phyloP scores from a whole-genome alignment of 2,113 vertebrate species.

The Chrysemys picta region DNA sequence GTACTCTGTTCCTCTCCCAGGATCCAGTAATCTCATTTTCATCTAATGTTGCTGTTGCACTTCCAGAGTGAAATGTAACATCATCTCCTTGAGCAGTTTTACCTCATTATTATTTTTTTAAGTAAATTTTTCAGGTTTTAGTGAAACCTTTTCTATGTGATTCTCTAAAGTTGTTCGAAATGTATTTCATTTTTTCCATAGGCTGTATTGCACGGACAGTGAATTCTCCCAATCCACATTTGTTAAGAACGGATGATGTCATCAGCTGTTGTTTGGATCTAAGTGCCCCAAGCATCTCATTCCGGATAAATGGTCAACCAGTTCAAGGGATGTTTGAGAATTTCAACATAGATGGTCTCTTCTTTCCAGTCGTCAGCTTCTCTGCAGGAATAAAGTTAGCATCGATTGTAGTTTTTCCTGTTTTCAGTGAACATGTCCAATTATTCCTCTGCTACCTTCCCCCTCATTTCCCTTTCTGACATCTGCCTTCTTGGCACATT shows the following conservation, averaged over 20 bases:
- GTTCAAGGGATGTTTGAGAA: slow-evolving; percentile 99
- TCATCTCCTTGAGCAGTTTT: background rate
- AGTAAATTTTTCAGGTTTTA: background rate
- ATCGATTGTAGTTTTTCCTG: background rate
- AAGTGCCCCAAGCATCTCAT: slow-evolving; percentile 94
- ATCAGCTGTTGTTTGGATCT: slow-evolving; percentile 97
- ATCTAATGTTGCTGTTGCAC: too few species aligned
- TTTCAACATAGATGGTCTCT: slow-evolving; percentile 95
- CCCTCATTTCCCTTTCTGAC: background rate
- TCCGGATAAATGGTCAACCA: slow-evolving; percentile 96
- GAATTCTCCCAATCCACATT: slow-evolving; percentile 93
- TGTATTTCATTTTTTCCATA: slow-evolving; percentile 45
- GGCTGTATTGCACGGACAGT: slow-evolving; percentile 92
- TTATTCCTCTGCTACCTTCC: background rate
- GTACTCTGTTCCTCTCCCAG: background rate
- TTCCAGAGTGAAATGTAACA: background rate
- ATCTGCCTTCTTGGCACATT: background rate
- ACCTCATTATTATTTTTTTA: background rate
- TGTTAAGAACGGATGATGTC: slow-evolving; percentile 90
- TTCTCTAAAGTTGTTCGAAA: background rate
- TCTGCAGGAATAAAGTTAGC: slow-evolving; percentile 96
- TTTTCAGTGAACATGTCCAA: background rate
- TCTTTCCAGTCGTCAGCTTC: slow-evolving; percentile 96
- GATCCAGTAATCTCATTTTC: too few species aligned
- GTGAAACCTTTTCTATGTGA: background rate